Evolutionary conservation across 2,113 vertebrate genomes (phyloP).

Genomic region (Syngnathus scovelli): DNA sequence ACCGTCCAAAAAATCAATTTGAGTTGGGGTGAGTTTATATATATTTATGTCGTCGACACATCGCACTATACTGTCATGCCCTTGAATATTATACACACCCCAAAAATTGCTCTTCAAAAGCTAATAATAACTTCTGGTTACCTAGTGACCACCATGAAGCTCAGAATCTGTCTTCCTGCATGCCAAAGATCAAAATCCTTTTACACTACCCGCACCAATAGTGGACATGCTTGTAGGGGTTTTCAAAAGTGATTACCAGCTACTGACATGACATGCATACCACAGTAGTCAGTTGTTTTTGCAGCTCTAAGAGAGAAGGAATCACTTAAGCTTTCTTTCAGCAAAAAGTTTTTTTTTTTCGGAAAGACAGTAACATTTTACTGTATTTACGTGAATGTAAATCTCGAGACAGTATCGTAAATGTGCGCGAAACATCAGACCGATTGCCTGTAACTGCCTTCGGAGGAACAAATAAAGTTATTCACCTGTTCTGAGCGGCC

Average conservation of each 20-base stretch:
- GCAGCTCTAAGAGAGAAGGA: background rate
- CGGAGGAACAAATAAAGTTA: slow-evolving; percentile 32
- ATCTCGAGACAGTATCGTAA: background rate
- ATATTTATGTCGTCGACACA: too few species aligned
- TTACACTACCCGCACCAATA: too few species aligned
- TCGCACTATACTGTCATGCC: too few species aligned
- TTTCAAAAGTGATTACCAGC: background rate
- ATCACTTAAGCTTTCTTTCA: background rate
- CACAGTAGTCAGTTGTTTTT: background rate
- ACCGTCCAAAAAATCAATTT: background rate
- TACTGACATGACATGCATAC: background rate
- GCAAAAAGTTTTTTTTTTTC: background rate
- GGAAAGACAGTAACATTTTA: background rate
- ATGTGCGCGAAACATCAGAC: slow-evolving; percentile 21
- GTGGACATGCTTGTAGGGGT: too few species aligned
- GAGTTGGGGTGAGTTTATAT: background rate
- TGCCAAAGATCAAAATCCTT: too few species aligned
- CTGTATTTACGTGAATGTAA: background rate
- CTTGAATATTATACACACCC: too few species aligned
- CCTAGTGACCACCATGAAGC: too few species aligned
- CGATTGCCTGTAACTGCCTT: slow-evolving; percentile 37
- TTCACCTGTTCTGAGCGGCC: slow-evolving; percentile 44
- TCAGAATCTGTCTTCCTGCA: too few species aligned
- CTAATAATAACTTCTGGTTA: too few species aligned
- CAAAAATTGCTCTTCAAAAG: too few species aligned